phyloP scores from a whole-genome alignment of 2,113 vertebrate species.

The Pseudorasbora parva region DNA sequence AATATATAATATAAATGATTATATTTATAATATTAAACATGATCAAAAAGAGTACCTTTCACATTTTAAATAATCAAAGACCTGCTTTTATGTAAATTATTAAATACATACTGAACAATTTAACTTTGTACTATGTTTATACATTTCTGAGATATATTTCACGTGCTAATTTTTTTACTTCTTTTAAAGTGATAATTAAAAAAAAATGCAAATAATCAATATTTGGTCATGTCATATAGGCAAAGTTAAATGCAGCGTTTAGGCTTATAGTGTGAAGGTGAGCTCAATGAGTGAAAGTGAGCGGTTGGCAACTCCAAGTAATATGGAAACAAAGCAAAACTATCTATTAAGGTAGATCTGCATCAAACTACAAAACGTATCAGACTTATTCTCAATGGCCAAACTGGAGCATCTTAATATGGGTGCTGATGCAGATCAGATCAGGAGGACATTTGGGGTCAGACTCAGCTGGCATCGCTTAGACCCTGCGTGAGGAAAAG shows the following conservation, averaged over 20 bases:
- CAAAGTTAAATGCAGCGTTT: not conserved
- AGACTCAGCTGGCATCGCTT: constrained; percentile 60
- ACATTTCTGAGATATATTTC: not conserved
- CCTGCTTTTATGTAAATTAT: not conserved
- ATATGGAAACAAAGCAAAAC: too few species aligned
- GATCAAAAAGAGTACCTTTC: too few species aligned
- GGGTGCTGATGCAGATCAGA: not conserved
- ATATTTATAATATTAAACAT: too few species aligned
- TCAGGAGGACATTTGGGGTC: constrained; percentile 10
- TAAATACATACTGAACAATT: not conserved
- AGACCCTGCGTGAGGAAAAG: constrained; percentile 52
- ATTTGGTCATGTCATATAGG: not conserved
- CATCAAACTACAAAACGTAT: not conserved
- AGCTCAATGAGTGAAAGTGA: too few species aligned
- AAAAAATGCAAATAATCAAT: not conserved
- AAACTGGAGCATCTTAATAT: not conserved
- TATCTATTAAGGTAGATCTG: too few species aligned
- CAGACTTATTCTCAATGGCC: not conserved
- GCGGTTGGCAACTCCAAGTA: too few species aligned
- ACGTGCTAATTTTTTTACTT: not conserved
- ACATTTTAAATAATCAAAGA: not conserved
- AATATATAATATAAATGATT: too few species aligned
- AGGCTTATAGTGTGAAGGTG: too few species aligned
- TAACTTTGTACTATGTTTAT: not conserved
- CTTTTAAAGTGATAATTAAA: too few species aligned